Base-by-base conservation (phyloP, 2,113 vertebrate species). In the Pterophyllum scalare region DNA sequence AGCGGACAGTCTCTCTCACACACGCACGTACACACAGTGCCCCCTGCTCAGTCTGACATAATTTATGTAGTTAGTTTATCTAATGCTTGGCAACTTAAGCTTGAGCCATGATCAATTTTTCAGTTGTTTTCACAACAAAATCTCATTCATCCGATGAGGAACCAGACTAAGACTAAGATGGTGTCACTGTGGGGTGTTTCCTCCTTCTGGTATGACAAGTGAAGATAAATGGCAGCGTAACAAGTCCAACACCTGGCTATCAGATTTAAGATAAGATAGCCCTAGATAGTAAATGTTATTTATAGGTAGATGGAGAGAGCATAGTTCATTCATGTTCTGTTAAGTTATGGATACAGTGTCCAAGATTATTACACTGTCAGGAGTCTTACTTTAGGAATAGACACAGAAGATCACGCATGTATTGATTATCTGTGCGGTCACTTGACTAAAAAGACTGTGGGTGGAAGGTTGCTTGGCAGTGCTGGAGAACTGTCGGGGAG, bases 171-270 rank as follows among this genome's bases (percentile, higher is more conserved):
- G 19, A 72, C 54, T 24, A 13, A 70, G 58, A 72, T 75, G 33
- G 84, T 80, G 87, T 90, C 87, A 89, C 65, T 10, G 77, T 33
- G 2, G 3, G 7, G 12, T 6, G 81, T 82, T 87, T 75, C 61
- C 13, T 33, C 75, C 35, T 70, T 49, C n/a, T 65, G 87, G 88
- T 83, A 78, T 94, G 92, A 93, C 92, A 94, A 79, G 77, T 58
- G 24, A 89, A 85, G 90, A 95, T 84, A 80, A 88, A 93, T 88
- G 89, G 70, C 84, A 75, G 60, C 59, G 64, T 81, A 82, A 88
- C 90, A 88, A 86, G 54, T 91, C 82, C 87, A 93, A 94, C 95
- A 95, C 95, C 94, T 96, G 94, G 88, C 90, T 95, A 94, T 94
- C 92, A 96, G 94, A 95, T 94, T 90, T 81, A 86, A 79, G 60